Percentiles rank a stretch among this genome's conserved stretches.
phyloP scores from a whole-genome alignment of 2,113 vertebrate species.

The Syrrhaptes paradoxus region DNA sequence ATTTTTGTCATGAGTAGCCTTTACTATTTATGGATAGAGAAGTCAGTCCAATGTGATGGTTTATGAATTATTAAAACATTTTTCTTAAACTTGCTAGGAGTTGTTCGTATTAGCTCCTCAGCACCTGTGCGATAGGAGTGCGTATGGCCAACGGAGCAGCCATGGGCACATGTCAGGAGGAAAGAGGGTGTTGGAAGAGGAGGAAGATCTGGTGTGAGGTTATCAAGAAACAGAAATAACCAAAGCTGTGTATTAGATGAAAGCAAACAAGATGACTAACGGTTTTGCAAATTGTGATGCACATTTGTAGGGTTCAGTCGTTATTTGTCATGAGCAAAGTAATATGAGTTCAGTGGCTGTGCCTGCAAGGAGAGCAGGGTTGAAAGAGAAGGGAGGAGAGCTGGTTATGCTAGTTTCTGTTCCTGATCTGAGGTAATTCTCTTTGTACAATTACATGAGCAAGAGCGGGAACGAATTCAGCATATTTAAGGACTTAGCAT shows the following conservation, averaged over 20 bases:
- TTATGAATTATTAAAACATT: slow-evolving; percentile 17
- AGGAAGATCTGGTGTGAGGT: neutral
- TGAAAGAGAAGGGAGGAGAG: neutral
- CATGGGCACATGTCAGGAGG: fast-evolving
- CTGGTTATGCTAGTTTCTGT: neutral
- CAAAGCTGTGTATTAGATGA: neutral
- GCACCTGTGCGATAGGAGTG: neutral
- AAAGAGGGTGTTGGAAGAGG: neutral
- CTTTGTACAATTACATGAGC: neutral
- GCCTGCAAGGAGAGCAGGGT: neutral
- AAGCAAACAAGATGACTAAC: neutral
- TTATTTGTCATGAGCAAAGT: neutral
- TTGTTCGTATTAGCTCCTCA: neutral
- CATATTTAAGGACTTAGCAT: neutral
- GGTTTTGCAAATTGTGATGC: neutral
- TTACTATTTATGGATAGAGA: neutral
- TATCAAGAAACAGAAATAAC: neutral
- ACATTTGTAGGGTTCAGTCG: fast-evolving
- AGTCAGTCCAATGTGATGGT: neutral
- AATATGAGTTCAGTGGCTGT: neutral
- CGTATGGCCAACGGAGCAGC: neutral
- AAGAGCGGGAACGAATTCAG: neutral
- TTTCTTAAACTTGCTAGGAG: neutral
- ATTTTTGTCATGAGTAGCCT: slow-evolving; percentile 1
- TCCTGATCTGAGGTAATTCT: neutral